Evolutionary conservation across 2,113 vertebrate genomes (phyloP).

Genomic region (Anolis sagrei): DNA sequence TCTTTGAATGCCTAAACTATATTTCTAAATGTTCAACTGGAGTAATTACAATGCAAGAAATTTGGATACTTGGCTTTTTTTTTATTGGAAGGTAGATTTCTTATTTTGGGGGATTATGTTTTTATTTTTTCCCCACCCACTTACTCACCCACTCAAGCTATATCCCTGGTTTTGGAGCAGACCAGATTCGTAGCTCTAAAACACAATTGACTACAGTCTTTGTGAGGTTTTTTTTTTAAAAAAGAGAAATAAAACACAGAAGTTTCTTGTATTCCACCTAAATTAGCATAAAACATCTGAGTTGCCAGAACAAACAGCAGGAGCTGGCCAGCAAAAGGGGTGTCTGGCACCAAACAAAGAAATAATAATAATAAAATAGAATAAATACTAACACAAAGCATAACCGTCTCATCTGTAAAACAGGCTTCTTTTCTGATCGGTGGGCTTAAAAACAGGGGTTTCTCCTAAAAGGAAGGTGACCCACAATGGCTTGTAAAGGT

Average conservation of each 20-base stretch:
- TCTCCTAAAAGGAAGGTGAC: neutral
- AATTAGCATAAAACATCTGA: conserved; percentile 42
- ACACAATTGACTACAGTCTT: conserved; percentile 36
- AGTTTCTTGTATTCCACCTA: conserved; percentile 23
- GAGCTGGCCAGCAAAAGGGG: conserved; percentile 44
- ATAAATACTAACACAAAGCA: conserved; percentile 40
- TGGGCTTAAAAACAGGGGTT: neutral
- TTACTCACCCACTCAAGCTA: too few relatives aligned
- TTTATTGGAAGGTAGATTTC: too few relatives aligned
- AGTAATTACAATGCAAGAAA: too few relatives aligned
- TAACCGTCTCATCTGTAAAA: conserved; percentile 44
- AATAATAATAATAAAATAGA: conserved; percentile 36
- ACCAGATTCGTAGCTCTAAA: conserved; percentile 29
- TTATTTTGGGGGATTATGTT: too few relatives aligned
- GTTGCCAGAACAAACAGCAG: conserved; percentile 54
- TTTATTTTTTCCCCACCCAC: too few relatives aligned
- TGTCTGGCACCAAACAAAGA: conserved; percentile 54
- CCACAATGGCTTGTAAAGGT: neutral
- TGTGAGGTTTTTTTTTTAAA: neutral
- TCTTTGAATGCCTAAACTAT: too few relatives aligned
- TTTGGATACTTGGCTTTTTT: too few relatives aligned
- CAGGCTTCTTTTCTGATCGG: neutral
- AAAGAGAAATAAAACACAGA: conserved; percentile 38
- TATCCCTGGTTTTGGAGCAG: conserved; percentile 28
- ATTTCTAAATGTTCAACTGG: too few relatives aligned